phyloP scores from a whole-genome alignment of 2,113 vertebrate species.

The Mormyrus lacerda region DNA sequence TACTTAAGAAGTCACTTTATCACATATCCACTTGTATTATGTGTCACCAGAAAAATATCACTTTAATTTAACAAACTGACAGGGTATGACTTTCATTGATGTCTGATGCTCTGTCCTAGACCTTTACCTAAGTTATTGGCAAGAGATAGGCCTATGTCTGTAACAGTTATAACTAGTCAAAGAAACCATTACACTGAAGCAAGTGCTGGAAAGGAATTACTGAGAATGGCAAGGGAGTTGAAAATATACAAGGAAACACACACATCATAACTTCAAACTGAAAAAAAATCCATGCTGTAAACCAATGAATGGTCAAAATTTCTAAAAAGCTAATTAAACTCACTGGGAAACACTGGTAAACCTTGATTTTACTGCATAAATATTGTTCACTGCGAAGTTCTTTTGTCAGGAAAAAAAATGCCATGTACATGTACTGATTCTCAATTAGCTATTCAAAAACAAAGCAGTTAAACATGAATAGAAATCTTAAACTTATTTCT shows the following conservation, averaged over 20 bases:
- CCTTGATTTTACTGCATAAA: background rate
- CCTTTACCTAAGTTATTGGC: background rate
- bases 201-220: background rate
- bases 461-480: background rate
- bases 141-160: background rate
- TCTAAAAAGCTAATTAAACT: background rate
- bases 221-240: background rate
- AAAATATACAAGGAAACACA: background rate
- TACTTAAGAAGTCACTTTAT: background rate
- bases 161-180: background rate
- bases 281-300: background rate
- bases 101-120: background rate
- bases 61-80: background rate
- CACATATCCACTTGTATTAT: background rate
- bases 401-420: background rate
- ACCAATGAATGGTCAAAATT: background rate
- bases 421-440: background rate
- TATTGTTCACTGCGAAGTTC: background rate
- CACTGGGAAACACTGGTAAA: background rate
- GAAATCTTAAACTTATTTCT: background rate
- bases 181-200: background rate
- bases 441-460: background rate
- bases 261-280: background rate
- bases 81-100: background rate
- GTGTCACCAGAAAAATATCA: background rate